These are phyloP conservation scores for Drosophila seclusa DNA, from an alignment of 2,888 invertebrate genomes.

Conservation along the genomic window DNA sequence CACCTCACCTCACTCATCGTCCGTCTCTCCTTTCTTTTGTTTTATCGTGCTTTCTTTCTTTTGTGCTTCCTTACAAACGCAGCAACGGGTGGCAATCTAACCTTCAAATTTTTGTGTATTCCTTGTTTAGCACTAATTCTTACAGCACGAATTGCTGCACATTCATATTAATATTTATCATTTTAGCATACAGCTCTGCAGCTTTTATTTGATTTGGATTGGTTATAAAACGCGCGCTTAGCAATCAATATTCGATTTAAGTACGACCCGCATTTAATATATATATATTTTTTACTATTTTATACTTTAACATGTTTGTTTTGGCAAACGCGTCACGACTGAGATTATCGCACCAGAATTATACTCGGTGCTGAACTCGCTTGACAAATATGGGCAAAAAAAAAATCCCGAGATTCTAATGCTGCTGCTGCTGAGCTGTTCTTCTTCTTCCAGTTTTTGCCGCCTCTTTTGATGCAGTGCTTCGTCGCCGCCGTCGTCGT, in stretches of 20 bases:
- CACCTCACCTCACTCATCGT: constrained; percentile 32
- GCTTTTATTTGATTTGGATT: constrained; percentile 24
- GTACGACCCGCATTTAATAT: constrained; percentile 44
- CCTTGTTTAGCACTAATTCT: constrained; percentile 57
- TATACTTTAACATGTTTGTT: constrained; percentile 35
- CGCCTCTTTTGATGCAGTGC: constrained; percentile 77
- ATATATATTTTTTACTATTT: constrained; percentile 4
- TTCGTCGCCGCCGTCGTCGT: constrained; percentile 69
- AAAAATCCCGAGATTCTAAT: constrained; percentile 60
- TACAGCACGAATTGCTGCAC: constrained; percentile 37
- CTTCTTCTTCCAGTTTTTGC: constrained; percentile 78
- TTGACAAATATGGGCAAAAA: constrained; percentile 54
- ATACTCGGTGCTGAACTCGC: constrained; percentile 36
- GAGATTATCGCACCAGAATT: constrained; percentile 49
- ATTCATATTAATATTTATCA: constrained; percentile 41
- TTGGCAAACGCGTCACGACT: constrained; percentile 50
- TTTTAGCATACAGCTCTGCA: constrained; percentile 30
- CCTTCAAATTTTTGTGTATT: constrained; percentile 73
- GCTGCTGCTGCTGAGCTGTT: constrained; percentile 53
- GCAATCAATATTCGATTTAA: constrained; percentile 58
- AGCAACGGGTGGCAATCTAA: constrained; percentile 75
- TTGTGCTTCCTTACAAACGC: constrained; percentile 47
- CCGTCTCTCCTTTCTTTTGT: constrained; percentile 34
- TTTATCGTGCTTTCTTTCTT: constrained; percentile 70
- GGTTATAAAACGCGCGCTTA: constrained; percentile 36